Evolutionary conservation across 2,888 invertebrate genomes (phyloP).

Genomic region (Opisthograptis luteolata): DNA sequence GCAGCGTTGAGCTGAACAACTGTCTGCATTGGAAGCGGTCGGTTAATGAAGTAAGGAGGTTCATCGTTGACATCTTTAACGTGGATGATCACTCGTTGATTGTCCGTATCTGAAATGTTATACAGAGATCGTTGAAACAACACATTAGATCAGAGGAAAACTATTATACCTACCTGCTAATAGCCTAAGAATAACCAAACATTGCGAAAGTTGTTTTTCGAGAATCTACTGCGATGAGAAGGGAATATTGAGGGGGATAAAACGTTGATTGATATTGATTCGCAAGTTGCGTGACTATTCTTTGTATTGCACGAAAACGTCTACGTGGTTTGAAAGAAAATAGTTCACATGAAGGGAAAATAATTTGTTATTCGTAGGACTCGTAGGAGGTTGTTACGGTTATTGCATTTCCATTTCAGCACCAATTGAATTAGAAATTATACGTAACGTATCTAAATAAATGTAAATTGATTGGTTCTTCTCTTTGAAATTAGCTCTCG

Average conservation of each 20-base stretch:
- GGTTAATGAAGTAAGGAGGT: constrained; percentile 98
- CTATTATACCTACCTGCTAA: too few species aligned
- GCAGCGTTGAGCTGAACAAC: constrained; percentile 98
- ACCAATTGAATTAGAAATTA: neutral
- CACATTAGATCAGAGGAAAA: too few species aligned
- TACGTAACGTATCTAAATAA: neutral
- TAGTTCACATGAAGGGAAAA: neutral
- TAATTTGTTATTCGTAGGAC: neutral
- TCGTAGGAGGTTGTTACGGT: neutral
- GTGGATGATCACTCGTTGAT: constrained; percentile 96
- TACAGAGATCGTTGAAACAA: neutral
- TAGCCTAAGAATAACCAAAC: neutral
- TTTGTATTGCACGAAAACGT: constrained; percentile 16
- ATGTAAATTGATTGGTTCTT: too few species aligned
- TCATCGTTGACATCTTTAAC: constrained; percentile 99
- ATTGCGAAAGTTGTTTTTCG: constrained; percentile 3
- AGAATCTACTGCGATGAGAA: constrained; percentile 7
- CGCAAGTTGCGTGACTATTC: constrained; percentile 24
- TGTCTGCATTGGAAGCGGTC: constrained; percentile 98
- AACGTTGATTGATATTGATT: constrained; percentile 26
- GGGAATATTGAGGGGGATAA: constrained; percentile 14
- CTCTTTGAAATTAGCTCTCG: too few species aligned
- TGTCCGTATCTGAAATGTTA: constrained; percentile 92
- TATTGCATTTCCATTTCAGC: neutral
- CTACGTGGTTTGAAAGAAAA: neutral